Base-by-base conservation (phyloP, 2,888 invertebrate species). In the Platynereis dumerilii region DNA sequence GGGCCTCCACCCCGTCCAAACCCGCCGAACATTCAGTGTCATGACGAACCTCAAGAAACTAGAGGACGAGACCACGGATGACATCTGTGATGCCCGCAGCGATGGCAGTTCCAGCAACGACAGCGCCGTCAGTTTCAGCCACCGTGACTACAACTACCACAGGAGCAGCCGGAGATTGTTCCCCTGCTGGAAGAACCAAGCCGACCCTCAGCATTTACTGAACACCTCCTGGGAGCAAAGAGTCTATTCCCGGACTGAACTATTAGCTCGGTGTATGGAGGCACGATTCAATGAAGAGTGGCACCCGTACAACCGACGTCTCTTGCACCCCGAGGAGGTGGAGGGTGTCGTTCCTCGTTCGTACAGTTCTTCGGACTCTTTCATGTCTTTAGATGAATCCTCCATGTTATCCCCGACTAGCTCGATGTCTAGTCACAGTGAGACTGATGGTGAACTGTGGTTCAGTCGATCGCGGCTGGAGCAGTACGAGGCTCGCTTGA, bases 361-460 rank as follows among this genome's bases (percentile, higher is more conserved):
- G 10, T 67, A 65, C 60, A 68, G 72, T 53, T 71, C 71, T 2
- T 70, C 70, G 7, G 72, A 69, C 10, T 71, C 72, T 10, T 70
- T 60, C 58, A 56, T 68, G 39, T 72, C 74, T 12, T 54, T 67
- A 1, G 72, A 72, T 24, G 72, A 72, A 20, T 60, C 58, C 24
- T 67, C 65, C 12, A 24, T 67, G 12, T 52, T 70, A 24, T 72
- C 72, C 1, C 71, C 72, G 1, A 58, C 71, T 20, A 62, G 71
- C 27, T 70, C 70, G 0, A 60, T 65, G 60, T 69, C 69, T 27
- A 70, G 69, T 53, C 62, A 69, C 58, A 57, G 69, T 22, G 71
- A 70, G 17, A 27, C 56, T 2, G 69, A 70, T 45, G 39, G 60
- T 15, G 69, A 71, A 28, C 52, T 60, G 27, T 42, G 66, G 60